phyloP scores from a whole-genome alignment of 2,888 invertebrate genomes.

The Lasius fuliginosus region DNA sequence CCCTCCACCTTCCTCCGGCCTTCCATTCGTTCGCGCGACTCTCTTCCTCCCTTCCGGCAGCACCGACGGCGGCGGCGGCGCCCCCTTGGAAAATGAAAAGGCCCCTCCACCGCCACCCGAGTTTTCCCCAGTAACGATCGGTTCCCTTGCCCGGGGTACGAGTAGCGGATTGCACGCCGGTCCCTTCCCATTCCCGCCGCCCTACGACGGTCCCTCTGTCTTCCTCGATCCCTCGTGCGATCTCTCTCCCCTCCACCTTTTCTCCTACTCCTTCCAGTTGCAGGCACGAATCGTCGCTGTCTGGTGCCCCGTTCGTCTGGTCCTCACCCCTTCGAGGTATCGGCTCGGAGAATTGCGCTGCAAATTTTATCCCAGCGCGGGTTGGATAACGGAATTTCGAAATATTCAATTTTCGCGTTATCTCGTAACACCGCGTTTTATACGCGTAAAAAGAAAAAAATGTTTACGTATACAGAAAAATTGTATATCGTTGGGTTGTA shows the following conservation, averaged over 20 bases:
- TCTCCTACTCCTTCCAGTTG: constrained; percentile 56
- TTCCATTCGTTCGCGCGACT: constrained; percentile 39
- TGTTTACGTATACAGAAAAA: background rate
- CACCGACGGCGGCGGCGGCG: constrained; percentile 64
- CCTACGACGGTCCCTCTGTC: constrained; percentile 51
- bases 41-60: constrained; percentile 52
- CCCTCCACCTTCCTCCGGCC: constrained; percentile 39
- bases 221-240: constrained; percentile 51
- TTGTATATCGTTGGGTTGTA: background rate
- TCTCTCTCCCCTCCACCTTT: constrained; percentile 16
- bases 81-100: constrained; percentile 77
- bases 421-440: background rate
- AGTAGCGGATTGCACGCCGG: constrained; percentile 72
- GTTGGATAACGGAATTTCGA: background rate
- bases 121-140: constrained; percentile 83
- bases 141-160: constrained; percentile 84
- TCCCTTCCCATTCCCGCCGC: constrained; percentile 50
- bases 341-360: background rate
- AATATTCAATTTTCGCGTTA: constrained; percentile 15
- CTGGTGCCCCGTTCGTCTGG: constrained; percentile 59
- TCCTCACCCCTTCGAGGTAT: background rate
- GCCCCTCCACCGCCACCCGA: constrained; percentile 74
- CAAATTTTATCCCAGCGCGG: background rate
- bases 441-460: background rate
- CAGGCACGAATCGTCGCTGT: constrained; percentile 69